Evolutionary conservation across 2,888 invertebrate species (phyloP), one percentile per base, ranked within the genome.

Genomic region (Pyrochroa serraticornis): DNA sequence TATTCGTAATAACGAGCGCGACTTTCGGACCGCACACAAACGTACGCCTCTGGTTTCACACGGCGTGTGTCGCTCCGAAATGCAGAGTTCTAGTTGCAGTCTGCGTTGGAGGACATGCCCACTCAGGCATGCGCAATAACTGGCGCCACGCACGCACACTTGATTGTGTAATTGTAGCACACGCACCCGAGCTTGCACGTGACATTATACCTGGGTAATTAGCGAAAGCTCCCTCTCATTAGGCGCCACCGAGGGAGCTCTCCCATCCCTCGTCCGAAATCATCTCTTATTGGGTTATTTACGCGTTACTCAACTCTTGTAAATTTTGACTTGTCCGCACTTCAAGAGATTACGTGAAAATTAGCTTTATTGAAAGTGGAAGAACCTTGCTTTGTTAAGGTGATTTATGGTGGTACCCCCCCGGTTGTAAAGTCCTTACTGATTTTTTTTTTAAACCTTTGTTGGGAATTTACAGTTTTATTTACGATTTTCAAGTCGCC

Each of bases 101-200:
- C 57, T 51, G 67, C 71, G 71, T 70, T 68, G 72, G 75, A 74
- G 76, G 77, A 74, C 73, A 71, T 72, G 72, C 75, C 74, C 71
- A 71, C 72, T 67, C 63, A 69, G 63, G 75, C 77, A 67, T 72
- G 77, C 76, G 74, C 72, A 59, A 49, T 59, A 3, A 31, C 49
- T 69, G 77, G 76, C 76, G 76, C 76, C 77, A 77, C 77, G 77
- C 77, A 76, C 74, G 73, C 75, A 75, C 68, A 66, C 69, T 67
- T 66, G 71, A 70, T 76, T 75, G 76, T 75, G 73, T 75, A 76
- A 76, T 74, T 76, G 72, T 69, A 67, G 70, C 73, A 72, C 74
- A 75, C 75, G 73, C 75, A 75, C 69, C 68, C 64, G 56, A 64
- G 13, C 12, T 48, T 68, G 68, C 72, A 75, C 73, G 74, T 74